Evolutionary conservation across 2,797 vertebrate species (phyloP).

Genomic region (Mycteria americana): DNA sequence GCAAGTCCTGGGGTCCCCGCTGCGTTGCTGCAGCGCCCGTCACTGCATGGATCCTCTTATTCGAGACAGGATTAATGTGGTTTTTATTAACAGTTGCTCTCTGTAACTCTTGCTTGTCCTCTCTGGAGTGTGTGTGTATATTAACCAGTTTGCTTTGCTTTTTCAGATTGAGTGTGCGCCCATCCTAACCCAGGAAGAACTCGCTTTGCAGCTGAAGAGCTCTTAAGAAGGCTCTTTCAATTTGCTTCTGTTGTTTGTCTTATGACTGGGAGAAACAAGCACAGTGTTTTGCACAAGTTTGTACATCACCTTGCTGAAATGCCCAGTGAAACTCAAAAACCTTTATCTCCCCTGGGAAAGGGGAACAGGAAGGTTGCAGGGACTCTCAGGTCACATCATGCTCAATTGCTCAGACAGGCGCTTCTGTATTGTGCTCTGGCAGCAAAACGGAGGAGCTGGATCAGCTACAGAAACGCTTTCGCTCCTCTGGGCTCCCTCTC

Average conservation of each 20-base stretch:
- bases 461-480: conserved; percentile 56
- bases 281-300: conserved; percentile 69
- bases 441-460: conserved; percentile 39
- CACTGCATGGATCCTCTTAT: conserved; percentile 55
- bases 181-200: conserved; percentile 81
- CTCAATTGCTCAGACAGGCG: conserved; percentile 76
- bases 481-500: conserved; percentile 22
- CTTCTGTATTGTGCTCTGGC: conserved; percentile 59
- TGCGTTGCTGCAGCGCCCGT: not conserved
- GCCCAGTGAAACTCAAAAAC: conserved; percentile 33
- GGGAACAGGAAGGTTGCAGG: conserved; percentile 45
- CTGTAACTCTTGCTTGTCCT: conserved; percentile 72
- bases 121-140: conserved; percentile 76
- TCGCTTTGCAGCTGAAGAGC: conserved; percentile 77
- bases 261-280: conserved; percentile 76
- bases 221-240: conserved; percentile 76
- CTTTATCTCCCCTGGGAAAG: not conserved
- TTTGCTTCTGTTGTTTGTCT: conserved; percentile 73
- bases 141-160: conserved; percentile 99
- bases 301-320: conserved; percentile 69
- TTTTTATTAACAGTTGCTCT: conserved; percentile 72
- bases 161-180: conserved; percentile 89
- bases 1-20: not conserved
- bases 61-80: conserved; percentile 44
- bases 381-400: conserved; percentile 79